These are phyloP conservation scores for Siniperca chuatsi DNA, from an alignment of 2,113 vertebrate genomes.

Conservation along the genomic window DNA sequence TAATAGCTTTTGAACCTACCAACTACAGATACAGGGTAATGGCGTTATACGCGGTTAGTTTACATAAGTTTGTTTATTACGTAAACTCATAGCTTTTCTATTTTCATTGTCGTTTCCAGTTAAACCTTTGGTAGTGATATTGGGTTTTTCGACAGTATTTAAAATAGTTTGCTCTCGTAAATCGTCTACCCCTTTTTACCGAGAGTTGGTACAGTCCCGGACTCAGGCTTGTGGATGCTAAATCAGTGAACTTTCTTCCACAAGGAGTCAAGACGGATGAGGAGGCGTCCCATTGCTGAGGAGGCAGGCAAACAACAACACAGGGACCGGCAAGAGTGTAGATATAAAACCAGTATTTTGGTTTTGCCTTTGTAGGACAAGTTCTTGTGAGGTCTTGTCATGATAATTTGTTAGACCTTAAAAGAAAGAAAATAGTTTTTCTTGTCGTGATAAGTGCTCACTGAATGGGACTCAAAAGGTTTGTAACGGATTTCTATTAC, in stretches of 20 bases:
- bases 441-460: slow-evolving; percentile 13
- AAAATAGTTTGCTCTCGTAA: background rate
- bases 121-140: accelerated
- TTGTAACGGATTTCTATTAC: slow-evolving; percentile 43
- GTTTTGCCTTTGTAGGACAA: background rate
- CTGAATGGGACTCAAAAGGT: slow-evolving; percentile 76
- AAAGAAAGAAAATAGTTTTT: background rate
- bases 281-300: background rate
- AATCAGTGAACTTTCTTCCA: slow-evolving; percentile 67
- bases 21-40: slow-evolving; percentile 16
- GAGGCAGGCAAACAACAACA: slow-evolving; percentile 2
- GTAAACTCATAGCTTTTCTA: accelerated
- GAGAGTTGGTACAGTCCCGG: slow-evolving; percentile 71
- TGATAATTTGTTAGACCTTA: background rate
- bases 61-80: background rate
- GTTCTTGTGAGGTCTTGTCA: background rate
- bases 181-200: background rate
- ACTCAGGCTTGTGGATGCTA: slow-evolving; percentile 51
- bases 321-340: background rate
- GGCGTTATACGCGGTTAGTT: accelerated
- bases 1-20: slow-evolving; percentile 56
- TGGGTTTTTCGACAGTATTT: background rate
- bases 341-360: too few species aligned
- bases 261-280: slow-evolving; percentile 23
- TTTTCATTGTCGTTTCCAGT: accelerated